Evolutionary conservation across 1,140 invertebrate species (phyloP).

Genomic region (Plutomurus gul): DNA sequence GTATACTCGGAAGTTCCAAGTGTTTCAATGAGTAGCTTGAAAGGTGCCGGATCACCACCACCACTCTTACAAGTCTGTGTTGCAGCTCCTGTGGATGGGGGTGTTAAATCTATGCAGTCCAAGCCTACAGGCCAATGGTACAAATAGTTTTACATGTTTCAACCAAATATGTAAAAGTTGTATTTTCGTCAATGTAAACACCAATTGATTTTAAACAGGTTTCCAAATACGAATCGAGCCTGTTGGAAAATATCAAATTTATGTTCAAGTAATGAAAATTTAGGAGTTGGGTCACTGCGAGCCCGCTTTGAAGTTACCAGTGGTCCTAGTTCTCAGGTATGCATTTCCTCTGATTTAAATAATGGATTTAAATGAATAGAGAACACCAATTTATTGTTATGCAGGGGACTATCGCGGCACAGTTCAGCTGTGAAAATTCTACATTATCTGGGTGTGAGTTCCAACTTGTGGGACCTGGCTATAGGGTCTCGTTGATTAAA

Average conservation of each 20-base stretch:
- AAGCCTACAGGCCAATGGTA: constrained; percentile 88
- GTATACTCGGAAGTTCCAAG: constrained; percentile 25
- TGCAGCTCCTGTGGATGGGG: constrained; percentile 84
- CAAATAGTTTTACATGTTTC: no score
- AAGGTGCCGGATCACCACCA: constrained; percentile 62
- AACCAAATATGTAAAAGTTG: no score
- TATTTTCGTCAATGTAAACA: no score
- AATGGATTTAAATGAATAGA: neutral
- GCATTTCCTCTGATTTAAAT: neutral
- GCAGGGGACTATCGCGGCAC: constrained; percentile 80
- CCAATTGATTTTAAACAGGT: no score
- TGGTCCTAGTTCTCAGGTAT: constrained; percentile 72
- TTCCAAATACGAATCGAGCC: constrained; percentile 77
- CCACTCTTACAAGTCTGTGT: constrained; percentile 85
- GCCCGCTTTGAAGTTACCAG: constrained; percentile 82
- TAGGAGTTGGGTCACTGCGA: constrained; percentile 84
- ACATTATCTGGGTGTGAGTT: constrained; percentile 93
- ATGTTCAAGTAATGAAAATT: constrained; percentile 83
- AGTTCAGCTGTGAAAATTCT: constrained; percentile 93
- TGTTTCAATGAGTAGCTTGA: constrained; percentile 34
- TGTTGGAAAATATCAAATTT: constrained; percentile 92
- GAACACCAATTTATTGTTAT: neutral
- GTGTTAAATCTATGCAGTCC: constrained; percentile 83
- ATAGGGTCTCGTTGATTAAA: constrained; percentile 91
- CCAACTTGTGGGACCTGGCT: constrained; percentile 83